Percentiles rank a stretch among this genome's conserved stretches.
These are phyloP conservation scores for Andrena chrysosceles DNA, from an alignment of 2,888 invertebrate species.

Conservation along the genomic window DNA sequence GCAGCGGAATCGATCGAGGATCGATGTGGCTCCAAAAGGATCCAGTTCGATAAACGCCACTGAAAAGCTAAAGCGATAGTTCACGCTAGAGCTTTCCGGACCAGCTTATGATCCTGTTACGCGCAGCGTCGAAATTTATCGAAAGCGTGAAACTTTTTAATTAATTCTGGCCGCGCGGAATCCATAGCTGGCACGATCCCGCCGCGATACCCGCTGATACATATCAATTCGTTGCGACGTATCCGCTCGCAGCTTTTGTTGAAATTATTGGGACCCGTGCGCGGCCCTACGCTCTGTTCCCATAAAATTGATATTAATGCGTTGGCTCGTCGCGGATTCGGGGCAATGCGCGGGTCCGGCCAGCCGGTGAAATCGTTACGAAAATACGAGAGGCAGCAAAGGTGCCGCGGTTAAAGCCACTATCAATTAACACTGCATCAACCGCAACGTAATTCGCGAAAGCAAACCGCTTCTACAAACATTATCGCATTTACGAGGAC, in stretches of 20 bases:
- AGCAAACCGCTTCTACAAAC: slow-evolving; percentile 26
- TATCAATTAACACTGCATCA: slow-evolving; percentile 39
- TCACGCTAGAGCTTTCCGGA: background rate
- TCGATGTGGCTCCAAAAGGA: background rate
- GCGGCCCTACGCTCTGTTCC: background rate
- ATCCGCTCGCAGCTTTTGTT: background rate
- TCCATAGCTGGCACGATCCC: too few relatives aligned
- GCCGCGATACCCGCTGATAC: background rate
- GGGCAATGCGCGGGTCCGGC: background rate
- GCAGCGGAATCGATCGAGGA: background rate
- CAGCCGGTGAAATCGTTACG: background rate
- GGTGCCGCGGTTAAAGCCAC: slow-evolving; percentile 12
- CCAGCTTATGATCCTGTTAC: background rate
- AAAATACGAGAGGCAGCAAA: background rate
- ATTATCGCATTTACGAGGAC: slow-evolving; percentile 42
- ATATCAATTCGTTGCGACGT: background rate
- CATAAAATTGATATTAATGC: slow-evolving; percentile 1
- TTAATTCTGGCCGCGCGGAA: slow-evolving; percentile 6
- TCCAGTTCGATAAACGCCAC: slow-evolving; percentile 22
- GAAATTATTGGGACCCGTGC: background rate
- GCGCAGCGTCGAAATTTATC: slow-evolving; percentile 5
- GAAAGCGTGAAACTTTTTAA: slow-evolving; percentile 17
- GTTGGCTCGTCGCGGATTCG: background rate
- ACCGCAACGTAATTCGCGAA: slow-evolving; percentile 14
- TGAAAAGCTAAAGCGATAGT: background rate